A percentile compares a stretch with the other conserved stretches of the same genome.
Evolutionary conservation across 2,113 vertebrate species (phyloP).

Genomic region (Orcinus orca): DNA sequence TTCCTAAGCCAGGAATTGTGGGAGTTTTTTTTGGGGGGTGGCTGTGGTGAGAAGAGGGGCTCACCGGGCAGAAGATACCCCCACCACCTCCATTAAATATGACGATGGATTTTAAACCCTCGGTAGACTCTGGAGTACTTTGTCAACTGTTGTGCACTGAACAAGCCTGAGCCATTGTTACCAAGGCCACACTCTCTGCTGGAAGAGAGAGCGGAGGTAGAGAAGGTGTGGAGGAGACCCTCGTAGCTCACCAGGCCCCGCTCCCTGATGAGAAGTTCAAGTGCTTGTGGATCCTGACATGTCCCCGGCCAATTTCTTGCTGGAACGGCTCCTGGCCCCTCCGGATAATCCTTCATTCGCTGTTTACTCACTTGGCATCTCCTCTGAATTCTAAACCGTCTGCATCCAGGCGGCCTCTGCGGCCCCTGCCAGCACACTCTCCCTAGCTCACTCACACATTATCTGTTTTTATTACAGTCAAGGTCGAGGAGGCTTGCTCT

Average conservation of each 20-base stretch:
- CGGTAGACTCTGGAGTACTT: background rate
- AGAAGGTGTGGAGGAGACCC: background rate
- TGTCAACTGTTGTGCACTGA: background rate
- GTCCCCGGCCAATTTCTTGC: constrained; percentile 55
- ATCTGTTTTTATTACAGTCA: constrained; percentile 73
- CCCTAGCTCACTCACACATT: constrained; percentile 57
- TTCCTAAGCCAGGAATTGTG: background rate
- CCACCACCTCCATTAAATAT: background rate
- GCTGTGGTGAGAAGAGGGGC: background rate
- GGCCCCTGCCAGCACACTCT: constrained; percentile 54
- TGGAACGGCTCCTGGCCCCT: constrained; percentile 58
- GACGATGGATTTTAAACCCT: background rate
- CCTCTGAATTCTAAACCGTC: constrained; percentile 71
- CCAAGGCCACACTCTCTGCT: background rate
- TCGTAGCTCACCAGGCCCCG: background rate
- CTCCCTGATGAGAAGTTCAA: background rate
- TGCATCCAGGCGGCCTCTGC: constrained; percentile 64
- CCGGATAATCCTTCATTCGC: constrained; percentile 64
- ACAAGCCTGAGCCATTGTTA: background rate
- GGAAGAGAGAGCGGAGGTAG: background rate
- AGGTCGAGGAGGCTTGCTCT: constrained; percentile 59
- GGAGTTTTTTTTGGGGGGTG: background rate
- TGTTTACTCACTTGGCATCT: constrained; percentile 74
- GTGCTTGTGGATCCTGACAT: constrained; percentile 31
- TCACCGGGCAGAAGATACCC: background rate